A percentile compares a stretch with the other conserved stretches of the same genome.
Conservation (phyloP, 2,888 invertebrate genomes). For the Pandemis corylana region DNA sequence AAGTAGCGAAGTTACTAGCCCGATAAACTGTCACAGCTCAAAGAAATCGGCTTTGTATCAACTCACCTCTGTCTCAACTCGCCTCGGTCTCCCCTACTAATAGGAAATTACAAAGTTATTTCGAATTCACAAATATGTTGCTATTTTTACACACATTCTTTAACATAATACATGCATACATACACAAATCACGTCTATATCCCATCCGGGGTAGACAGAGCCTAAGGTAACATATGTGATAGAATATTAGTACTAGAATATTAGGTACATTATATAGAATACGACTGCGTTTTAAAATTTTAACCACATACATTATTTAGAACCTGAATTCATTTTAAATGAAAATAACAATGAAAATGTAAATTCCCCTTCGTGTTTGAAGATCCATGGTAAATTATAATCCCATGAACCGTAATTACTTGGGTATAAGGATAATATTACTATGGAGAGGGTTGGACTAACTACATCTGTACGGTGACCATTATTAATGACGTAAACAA, state of each 20-base stretch:
- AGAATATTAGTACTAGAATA: too few species aligned
- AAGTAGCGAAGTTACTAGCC: too few species aligned
- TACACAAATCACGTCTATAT: too few species aligned
- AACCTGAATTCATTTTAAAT: background rate
- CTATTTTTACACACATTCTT: background rate
- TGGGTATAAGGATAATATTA: conserved; percentile 22
- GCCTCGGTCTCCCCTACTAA: too few species aligned
- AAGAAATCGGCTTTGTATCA: too few species aligned
- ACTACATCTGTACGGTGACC: background rate
- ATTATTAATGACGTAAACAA: background rate
- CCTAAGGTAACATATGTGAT: too few species aligned
- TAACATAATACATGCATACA: too few species aligned
- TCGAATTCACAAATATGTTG: background rate
- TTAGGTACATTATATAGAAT: too few species aligned
- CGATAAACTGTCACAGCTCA: too few species aligned
- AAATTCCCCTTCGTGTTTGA: background rate
- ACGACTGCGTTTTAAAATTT: background rate
- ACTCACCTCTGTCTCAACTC: too few species aligned
- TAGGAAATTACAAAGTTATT: background rate
- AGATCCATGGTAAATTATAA: conserved; percentile 4
- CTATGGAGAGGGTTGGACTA: background rate
- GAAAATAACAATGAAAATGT: conserved; percentile 9
- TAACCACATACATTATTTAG: background rate
- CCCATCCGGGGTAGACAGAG: too few species aligned
- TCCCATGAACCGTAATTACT: conserved; percentile 9